Evolutionary conservation across 2,113 vertebrate genomes (phyloP).

Genomic region (Elephas maximus): DNA sequence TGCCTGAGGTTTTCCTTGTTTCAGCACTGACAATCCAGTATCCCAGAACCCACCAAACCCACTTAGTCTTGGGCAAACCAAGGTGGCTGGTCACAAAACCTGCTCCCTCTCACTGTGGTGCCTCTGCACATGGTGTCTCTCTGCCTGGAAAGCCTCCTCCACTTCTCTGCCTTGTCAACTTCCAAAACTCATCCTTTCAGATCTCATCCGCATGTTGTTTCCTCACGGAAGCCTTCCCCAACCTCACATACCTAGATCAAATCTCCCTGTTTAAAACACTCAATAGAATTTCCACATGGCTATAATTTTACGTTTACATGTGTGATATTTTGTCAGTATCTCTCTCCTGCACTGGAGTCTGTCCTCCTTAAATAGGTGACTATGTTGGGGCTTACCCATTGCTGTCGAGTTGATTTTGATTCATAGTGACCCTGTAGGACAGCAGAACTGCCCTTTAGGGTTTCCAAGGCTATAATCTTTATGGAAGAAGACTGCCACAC

Average conservation of each 20-base stretch:
- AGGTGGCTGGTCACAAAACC: accelerated
- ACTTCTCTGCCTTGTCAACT: not conserved
- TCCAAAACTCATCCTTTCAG: not conserved
- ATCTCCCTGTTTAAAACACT: not conserved
- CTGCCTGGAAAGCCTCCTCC: not conserved
- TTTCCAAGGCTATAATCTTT: no score
- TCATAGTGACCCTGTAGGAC: not conserved
- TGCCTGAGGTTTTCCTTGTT: not conserved
- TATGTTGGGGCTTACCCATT: not conserved
- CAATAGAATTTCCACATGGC: not conserved
- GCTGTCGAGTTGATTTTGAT: no score
- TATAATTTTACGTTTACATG: not conserved
- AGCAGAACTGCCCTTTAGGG: no score
- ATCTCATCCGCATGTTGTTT: not conserved
- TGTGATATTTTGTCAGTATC: not conserved
- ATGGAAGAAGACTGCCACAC: no score
- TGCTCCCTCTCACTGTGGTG: not conserved
- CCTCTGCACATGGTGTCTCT: not conserved
- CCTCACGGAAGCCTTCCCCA: not conserved
- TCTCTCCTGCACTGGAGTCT: not conserved
- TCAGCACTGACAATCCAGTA: not conserved
- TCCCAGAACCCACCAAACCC: not conserved
- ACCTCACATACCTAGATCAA: not conserved
- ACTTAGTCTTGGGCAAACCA: not conserved
- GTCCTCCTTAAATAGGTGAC: not conserved